These are phyloP conservation scores for Brenthis hecate DNA, from an alignment of 2,888 invertebrate species.

Conservation along the genomic window DNA sequence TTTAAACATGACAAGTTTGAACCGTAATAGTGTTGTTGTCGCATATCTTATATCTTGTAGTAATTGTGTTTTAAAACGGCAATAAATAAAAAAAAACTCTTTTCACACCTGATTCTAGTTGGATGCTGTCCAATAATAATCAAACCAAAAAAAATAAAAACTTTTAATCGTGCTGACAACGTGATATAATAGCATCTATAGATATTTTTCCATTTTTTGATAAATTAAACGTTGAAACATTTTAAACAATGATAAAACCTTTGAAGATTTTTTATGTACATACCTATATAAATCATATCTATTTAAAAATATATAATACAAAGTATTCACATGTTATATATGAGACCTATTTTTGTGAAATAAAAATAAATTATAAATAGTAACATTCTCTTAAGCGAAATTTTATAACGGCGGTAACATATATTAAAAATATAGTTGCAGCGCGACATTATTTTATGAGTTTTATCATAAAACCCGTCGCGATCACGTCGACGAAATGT, in stretches of 20 bases:
- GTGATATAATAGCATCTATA: slow-evolving; percentile 25
- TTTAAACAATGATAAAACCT: neutral
- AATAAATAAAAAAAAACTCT: slow-evolving; percentile 46
- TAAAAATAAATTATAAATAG: slow-evolving; percentile 27
- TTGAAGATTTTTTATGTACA: neutral
- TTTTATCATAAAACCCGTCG: slow-evolving; percentile 48
- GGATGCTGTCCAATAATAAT: slow-evolving; percentile 38
- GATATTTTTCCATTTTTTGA: slow-evolving; percentile 16
- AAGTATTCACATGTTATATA: neutral
- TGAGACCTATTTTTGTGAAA: neutral
- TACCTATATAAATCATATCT: too few species aligned
- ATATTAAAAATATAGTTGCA: slow-evolving; percentile 43
- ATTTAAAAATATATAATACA: too few species aligned
- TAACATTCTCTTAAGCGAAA: slow-evolving; percentile 20
- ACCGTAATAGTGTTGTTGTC: neutral
- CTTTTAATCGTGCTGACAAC: slow-evolving; percentile 20
- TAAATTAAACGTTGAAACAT: slow-evolving; percentile 10
- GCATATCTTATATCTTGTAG: slow-evolving; percentile 45
- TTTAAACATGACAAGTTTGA: neutral
- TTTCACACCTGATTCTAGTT: slow-evolving; percentile 57
- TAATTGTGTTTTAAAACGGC: slow-evolving; percentile 48
- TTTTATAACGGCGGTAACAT: slow-evolving; percentile 41
- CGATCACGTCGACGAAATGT: slow-evolving; percentile 39
- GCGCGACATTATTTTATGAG: slow-evolving; percentile 46
- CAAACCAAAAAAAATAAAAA: slow-evolving; percentile 28